phyloP scores from a whole-genome alignment of 1,140 invertebrate species.

The Diabrotica undecimpunctata region DNA sequence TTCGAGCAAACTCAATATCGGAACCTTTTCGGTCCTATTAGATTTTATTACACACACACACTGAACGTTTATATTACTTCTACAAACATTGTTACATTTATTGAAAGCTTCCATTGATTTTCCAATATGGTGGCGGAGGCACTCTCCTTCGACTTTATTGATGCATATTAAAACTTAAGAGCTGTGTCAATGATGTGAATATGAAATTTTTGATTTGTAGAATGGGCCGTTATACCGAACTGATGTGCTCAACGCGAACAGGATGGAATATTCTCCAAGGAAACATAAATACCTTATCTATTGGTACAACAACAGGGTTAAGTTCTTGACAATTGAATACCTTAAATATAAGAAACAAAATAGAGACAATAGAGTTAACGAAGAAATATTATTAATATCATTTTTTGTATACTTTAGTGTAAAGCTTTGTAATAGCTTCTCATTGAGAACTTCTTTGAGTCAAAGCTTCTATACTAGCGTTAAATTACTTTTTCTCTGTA shows the following conservation, averaged over 20 bases:
- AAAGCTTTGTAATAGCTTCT: no score
- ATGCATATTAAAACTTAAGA: slow-evolving; percentile 1
- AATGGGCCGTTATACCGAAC: not conserved
- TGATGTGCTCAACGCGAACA: not conserved
- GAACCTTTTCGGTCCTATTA: slow-evolving; percentile 29
- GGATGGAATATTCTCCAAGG: no score
- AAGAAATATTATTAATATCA: no score
- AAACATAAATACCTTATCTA: no score
- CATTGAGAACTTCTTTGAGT: no score
- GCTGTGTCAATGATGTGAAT: not conserved
- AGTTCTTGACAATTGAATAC: no score
- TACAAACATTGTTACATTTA: slow-evolving; percentile 26
- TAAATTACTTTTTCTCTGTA: no score
- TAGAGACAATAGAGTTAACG: no score
- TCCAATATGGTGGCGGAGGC: slow-evolving; percentile 9
- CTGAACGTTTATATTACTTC: slow-evolving; percentile 31
- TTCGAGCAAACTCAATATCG: slow-evolving; percentile 29
- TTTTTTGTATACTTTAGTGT: no score
- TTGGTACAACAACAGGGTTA: no score
- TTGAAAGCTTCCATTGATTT: slow-evolving; percentile 13
- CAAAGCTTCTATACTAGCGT: no score
- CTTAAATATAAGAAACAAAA: no score
- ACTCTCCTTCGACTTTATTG: slow-evolving; percentile 2
- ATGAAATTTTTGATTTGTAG: not conserved
- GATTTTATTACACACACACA: slow-evolving; percentile 29